Evolutionary conservation across 2,888 invertebrate genomes (phyloP), one percentile per base, ranked within the genome.

Genomic region (Neoitamus cyanurus): DNA sequence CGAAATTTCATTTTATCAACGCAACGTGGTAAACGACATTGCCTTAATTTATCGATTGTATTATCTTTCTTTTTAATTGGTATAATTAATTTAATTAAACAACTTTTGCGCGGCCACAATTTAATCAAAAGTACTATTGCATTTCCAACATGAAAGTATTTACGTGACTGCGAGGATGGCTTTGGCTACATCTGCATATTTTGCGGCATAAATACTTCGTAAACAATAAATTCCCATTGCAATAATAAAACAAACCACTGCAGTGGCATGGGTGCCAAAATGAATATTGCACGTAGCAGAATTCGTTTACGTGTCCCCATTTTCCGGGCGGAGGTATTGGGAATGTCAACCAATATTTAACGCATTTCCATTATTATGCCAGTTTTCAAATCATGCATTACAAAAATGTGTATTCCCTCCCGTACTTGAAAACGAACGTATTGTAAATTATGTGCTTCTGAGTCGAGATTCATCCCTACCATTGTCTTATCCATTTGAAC

Each of bases 161-260:
- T 70, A 31, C 13, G 9, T 11, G 11, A 30, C 48, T 70, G 30
- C 9, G 9, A 34, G 3, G 34, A 34, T 34, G 34, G 34, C 34
- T n/a, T 34, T 34, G 34, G 7, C 3, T 34, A 3, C 34, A 70
- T 28, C 42, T 75, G 75, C 28, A 20, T 75, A 75, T 75, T 75
- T 75, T 75, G 48, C 31, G 58, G 58, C 34, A 58, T 75, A 37
- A 75, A 75, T 25, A 75, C 58, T 31, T 58, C 34, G 48, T 80
- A 48, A 80, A 58, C 78, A 31, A 80, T 80, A 80, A 80, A 80
- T 80, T 80, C 31, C 20, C 58, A 20, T 58, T 31, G 58, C 48
- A 80, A 58, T 58, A 80, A 7, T 34, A 58, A 80, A 30, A 20
- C 78, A 80, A 31, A 58, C 48, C 58, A 34, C 78, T 80, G 58